These are phyloP conservation scores for Linnaemya vulpina DNA, from an alignment of 2,888 invertebrate genomes.

Conservation along the genomic window DNA sequence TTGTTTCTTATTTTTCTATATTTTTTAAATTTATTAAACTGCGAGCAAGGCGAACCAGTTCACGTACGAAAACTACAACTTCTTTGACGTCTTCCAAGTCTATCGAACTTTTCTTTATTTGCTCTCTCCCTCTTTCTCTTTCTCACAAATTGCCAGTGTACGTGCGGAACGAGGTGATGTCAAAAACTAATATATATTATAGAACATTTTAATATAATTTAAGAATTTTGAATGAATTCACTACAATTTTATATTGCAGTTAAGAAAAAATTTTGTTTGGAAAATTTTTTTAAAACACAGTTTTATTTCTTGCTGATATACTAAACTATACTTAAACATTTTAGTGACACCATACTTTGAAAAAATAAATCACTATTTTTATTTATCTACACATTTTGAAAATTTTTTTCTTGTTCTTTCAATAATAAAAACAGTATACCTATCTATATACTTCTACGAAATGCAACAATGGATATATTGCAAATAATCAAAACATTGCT, in stretches of 20 bases:
- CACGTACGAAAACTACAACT: conserved; percentile 69
- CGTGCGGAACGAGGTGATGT: conserved; percentile 38
- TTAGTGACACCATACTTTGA: neutral
- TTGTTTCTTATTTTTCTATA: conserved; percentile 12
- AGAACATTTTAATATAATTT: neutral
- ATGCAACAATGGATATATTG: conserved; percentile 56
- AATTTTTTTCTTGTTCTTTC: neutral
- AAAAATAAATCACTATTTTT: neutral
- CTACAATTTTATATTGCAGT: neutral
- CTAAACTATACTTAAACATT: neutral
- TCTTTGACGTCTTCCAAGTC: conserved; percentile 72
- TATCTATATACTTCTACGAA: conserved; percentile 16
- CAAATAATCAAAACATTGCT: conserved; percentile 60
- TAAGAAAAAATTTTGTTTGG: too few relatives aligned
- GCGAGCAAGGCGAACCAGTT: conserved; percentile 62
- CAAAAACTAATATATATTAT: conserved; percentile 7
- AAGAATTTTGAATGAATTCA: neutral
- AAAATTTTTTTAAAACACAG: neutral
- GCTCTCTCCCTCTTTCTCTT: conserved; percentile 69
- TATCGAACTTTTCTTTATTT: conserved; percentile 72
- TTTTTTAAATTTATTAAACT: conserved; percentile 51
- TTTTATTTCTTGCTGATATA: neutral
- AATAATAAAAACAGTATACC: neutral
- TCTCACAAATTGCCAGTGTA: conserved; percentile 24
- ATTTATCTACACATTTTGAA: neutral